Evolutionary conservation across 2,888 invertebrate genomes (phyloP).

Genomic region (Troides oblongomaculatus): DNA sequence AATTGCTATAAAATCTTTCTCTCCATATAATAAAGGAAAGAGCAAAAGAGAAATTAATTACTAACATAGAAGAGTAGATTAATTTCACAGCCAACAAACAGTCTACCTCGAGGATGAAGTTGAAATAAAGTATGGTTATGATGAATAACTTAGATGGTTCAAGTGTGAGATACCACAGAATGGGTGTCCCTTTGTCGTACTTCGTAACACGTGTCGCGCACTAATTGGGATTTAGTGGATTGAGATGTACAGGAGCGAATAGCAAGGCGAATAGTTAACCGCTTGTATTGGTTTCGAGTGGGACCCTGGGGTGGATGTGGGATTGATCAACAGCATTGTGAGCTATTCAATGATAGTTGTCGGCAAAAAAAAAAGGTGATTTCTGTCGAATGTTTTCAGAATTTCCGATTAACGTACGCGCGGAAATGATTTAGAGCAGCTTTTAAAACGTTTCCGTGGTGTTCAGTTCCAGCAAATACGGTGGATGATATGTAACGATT

Average conservation of each 20-base stretch:
- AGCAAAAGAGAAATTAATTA: background rate
- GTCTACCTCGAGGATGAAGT: background rate
- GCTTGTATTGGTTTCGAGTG: constrained; percentile 23
- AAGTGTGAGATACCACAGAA: constrained; percentile 10
- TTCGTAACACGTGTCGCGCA: constrained; percentile 23
- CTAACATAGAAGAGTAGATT: background rate
- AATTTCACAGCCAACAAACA: background rate
- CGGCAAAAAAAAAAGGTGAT: constrained; percentile 3
- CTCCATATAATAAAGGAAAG: background rate
- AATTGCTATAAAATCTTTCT: background rate
- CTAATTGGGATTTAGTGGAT: constrained; percentile 30
- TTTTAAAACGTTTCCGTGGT: constrained; percentile 20
- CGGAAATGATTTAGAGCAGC: constrained; percentile 16
- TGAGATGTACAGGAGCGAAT: constrained; percentile 18
- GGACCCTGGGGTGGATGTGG: constrained; percentile 3
- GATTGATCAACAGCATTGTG: constrained; percentile 16
- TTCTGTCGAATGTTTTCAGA: constrained; percentile 21
- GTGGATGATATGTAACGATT: constrained; percentile 3
- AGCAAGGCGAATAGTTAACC: constrained; percentile 21
- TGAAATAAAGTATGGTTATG: constrained; percentile 3
- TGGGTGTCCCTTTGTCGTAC: constrained; percentile 28
- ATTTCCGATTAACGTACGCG: constrained; percentile 18
- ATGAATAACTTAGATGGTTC: background rate
- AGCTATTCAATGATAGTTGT: constrained; percentile 3
- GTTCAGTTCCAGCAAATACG: constrained; percentile 15